A percentile compares a stretch with the other conserved stretches of the same genome.
These are phyloP conservation scores for Vombatus ursinus DNA, from an alignment of 2,113 vertebrate species.

Conservation along the genomic window DNA sequence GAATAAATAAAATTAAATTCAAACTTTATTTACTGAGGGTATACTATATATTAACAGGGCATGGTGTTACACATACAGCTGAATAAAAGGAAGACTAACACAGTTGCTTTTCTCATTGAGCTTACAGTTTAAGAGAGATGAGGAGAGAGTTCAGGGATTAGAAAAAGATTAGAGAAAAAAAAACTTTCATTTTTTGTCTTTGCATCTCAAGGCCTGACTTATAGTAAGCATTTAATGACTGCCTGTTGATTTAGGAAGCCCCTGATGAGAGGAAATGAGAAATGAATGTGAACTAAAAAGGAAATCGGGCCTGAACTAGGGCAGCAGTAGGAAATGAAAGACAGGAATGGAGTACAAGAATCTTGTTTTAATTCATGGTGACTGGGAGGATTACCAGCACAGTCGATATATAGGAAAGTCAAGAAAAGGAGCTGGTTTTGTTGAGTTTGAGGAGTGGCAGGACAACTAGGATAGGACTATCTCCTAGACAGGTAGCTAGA, in stretches of 20 bases:
- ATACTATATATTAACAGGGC: neutral
- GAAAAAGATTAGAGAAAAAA: neutral
- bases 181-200: no score
- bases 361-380: neutral
- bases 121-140: neutral
- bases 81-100: neutral
- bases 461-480: neutral
- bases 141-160: neutral
- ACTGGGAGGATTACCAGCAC: neutral
- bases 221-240: no score
- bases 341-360: neutral
- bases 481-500: neutral
- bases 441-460: neutral
- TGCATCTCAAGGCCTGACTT: no score
- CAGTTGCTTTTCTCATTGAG: neutral
- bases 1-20: neutral
- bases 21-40: neutral
- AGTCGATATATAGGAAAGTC: neutral
- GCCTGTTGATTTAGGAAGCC: neutral
- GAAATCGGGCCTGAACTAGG: neutral
- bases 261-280: neutral
- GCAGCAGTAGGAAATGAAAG: neutral
- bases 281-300: neutral
- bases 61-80: neutral
- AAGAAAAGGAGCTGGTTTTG: neutral